Base-by-base conservation (phyloP, 1,140 invertebrate genomes). In the Listronotus oregonensis region DNA sequence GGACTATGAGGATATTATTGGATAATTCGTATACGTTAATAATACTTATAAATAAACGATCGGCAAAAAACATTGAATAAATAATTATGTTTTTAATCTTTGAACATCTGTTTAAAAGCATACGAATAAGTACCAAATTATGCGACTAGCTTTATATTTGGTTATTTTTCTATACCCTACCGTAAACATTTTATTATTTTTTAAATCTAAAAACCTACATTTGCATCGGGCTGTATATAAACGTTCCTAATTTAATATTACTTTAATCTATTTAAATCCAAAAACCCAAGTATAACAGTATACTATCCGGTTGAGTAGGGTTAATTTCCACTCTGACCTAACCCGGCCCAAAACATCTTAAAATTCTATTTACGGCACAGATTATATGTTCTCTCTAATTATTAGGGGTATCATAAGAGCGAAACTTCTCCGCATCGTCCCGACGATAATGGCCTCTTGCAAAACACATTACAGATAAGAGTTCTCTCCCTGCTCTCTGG, bases 361-460 rank as follows among this genome's bases (percentile, higher is more conserved):
- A 55, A 55, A 55, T 55, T 55, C 52, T 55, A 55, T 55, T 55
- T 55, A 40, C 64, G 40, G 65, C 71, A 11, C 72, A 71, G 43
- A 73, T 73, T 6, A 55, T 40, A 55, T 40, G 17, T 55, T 55
- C 52, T 17, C 34, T 40, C 15, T 55, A 55, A 55, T 55, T 55
- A 55, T 55, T 55, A 55, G 37, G 39, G 52, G 39, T 40, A 40
- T 40, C 10, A 40, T 40, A 55, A 55, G 52, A 55, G 39, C 52
- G 52, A 55, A 40, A 55, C 52, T 55, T 42, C 52, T 37, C 47
- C n/a, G 31, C 21, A 32, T n/a, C 7, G 47, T 12, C 18, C 18
- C 18, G 18, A 58, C 44, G 37, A 58, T 58, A 58, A 58, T 46
- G 21, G 56, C 44, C 44, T 47, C 43, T 46, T 44, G 56, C 56